Conservation (phyloP, 2,888 invertebrate species). For the Diplazon laetatorius region DNA sequence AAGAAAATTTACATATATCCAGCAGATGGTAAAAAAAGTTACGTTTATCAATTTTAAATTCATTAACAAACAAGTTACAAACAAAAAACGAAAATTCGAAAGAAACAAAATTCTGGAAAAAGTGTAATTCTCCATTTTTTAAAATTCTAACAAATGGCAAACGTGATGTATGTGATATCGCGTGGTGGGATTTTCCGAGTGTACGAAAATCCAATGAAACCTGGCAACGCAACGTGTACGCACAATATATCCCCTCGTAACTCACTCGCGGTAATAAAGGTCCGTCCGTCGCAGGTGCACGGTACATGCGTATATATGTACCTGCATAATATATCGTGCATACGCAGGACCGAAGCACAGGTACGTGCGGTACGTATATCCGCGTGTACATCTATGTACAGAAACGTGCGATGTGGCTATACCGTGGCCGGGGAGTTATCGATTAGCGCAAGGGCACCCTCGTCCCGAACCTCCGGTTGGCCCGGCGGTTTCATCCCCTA, state of each 20-base stretch:
- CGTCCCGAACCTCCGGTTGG: slow-evolving; percentile 14
- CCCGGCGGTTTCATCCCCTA: neutral
- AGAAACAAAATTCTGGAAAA: neutral
- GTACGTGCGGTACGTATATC: slow-evolving; percentile 45
- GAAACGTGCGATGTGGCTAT: slow-evolving; percentile 33
- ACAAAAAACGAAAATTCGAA: no score
- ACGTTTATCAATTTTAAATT: no score
- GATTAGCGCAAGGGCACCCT: slow-evolving; percentile 48
- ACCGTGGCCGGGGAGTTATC: slow-evolving; percentile 56
- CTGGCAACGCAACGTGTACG: slow-evolving; percentile 35
- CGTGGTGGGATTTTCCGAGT: slow-evolving; percentile 35
- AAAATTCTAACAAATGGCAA: neutral
- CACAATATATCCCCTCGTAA: slow-evolving; percentile 61
- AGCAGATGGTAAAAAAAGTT: no score
- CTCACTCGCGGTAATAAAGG: slow-evolving; percentile 63
- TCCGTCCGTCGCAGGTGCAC: slow-evolving; percentile 66
- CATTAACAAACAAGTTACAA: no score
- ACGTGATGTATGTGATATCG: slow-evolving; percentile 3
- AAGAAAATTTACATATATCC: no score
- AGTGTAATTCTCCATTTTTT: neutral
- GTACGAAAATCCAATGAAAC: slow-evolving; percentile 55
- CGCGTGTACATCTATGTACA: slow-evolving; percentile 26
- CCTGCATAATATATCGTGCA: slow-evolving; percentile 31
- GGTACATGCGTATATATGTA: slow-evolving; percentile 60
- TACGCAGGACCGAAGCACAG: slow-evolving; percentile 34